phyloP scores from a whole-genome alignment of 2,797 vertebrate species.

The Schizopygopsis pylzovi region DNA sequence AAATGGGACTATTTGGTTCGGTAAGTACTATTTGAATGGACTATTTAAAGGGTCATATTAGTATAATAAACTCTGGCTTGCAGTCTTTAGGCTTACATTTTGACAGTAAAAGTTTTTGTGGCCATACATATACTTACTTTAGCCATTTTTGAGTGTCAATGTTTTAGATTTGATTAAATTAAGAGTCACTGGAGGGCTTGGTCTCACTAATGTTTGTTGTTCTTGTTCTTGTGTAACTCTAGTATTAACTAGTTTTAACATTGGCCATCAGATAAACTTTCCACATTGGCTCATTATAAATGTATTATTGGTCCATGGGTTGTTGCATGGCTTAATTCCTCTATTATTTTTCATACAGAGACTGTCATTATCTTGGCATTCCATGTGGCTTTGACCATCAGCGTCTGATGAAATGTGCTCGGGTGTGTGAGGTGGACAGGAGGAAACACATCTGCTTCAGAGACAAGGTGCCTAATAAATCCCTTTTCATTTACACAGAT shows the following conservation, averaged over 20 bases:
- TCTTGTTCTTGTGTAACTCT: too few species aligned
- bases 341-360: slow-evolving; percentile 55
- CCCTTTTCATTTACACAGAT: not conserved
- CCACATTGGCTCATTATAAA: not conserved
- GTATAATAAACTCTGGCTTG: too few species aligned
- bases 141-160: too few species aligned
- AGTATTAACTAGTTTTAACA: too few species aligned
- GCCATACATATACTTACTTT: too few species aligned
- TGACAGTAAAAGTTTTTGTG: too few species aligned
- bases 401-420: not conserved
- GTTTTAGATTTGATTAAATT: too few species aligned
- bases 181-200: too few species aligned
- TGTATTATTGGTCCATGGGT: not conserved
- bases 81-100: too few species aligned
- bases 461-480: not conserved
- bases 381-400: not conserved
- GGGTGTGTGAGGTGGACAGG: not conserved
- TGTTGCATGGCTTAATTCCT: not conserved
- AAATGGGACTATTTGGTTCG: slow-evolving; percentile 27
- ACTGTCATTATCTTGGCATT: slow-evolving; percentile 6
- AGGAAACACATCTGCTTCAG: slow-evolving; percentile 18
- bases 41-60: not conserved
- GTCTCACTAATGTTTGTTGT: too few species aligned
- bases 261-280: too few species aligned
- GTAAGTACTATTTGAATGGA: not conserved